A percentile compares a stretch with the other conserved stretches of the same genome.
phyloP scores from a whole-genome alignment of 2,797 vertebrate genomes.

The Trachops cirrhosus region DNA sequence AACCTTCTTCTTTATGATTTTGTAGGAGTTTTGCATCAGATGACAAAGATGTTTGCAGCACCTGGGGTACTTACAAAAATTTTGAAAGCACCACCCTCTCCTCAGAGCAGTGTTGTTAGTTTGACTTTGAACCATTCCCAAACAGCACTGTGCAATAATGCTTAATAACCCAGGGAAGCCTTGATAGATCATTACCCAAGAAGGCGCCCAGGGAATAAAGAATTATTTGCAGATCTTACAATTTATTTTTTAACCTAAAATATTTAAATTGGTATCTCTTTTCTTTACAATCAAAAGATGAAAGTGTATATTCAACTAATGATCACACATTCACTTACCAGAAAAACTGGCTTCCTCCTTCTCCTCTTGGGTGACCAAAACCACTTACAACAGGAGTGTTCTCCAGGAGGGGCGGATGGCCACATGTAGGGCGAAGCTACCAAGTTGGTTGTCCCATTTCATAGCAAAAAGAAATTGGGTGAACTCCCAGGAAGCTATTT shows the following conservation, averaged over 20 bases:
- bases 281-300: neutral
- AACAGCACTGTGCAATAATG: neutral
- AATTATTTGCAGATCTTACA: neutral
- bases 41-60: neutral
- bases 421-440: slow-evolving; percentile 69
- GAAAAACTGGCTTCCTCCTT: rapidly evolving
- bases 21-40: neutral
- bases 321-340: neutral
- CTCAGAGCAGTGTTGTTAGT: neutral
- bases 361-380: rapidly evolving
- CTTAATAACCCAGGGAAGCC: neutral
- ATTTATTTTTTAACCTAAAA: neutral
- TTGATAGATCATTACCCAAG: neutral
- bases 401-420: rapidly evolving
- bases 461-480: slow-evolving; percentile 68
- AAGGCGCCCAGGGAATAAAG: neutral
- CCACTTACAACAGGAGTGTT: neutral
- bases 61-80: neutral
- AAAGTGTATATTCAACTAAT: neutral
- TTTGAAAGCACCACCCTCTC: neutral
- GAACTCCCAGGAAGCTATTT: slow-evolving; percentile 83
- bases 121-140: neutral
- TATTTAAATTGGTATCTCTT: neutral
- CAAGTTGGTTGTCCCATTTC: slow-evolving; percentile 52
- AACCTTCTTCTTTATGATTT: neutral